Evolutionary conservation across 2,113 vertebrate species (phyloP), one percentile per base, ranked within the genome.

Genomic region (Salvelinus namaycush): DNA sequence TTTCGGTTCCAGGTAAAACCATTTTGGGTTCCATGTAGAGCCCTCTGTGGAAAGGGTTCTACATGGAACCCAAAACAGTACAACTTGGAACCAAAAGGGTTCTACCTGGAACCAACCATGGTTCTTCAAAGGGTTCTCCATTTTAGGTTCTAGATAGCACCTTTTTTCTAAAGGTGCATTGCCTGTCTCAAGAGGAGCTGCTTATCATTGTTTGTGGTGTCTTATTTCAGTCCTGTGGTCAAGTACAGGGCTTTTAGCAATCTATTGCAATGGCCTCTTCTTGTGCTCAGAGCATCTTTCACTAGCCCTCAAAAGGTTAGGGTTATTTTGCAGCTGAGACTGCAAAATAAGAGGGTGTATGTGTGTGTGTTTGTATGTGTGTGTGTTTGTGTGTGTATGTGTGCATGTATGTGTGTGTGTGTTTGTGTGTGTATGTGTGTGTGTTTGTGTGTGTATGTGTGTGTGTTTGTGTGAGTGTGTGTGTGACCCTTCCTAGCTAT

Each of bases 241-340:
- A 67, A 72, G 54, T 26, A 65, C n/a, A 59, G 85, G 87, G 49
- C 82, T 84, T 79, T 81, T 60, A 83, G 70, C 34, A 27, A 14
- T 74, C 74, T 49, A 72, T 79, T 78, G 74, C 1, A 60, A 76
- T 70, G 39, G 72, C 68, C 68, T 75, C 77, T 83, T 84, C 74
- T 71, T 71, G 79, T 68, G 68, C 76, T 80, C 73, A 16, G 49
- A 75, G 70, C 74, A 34, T 73, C 70, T 68, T 81, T 80, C 82
- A 24, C 31, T 64, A 18, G 51, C 74, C 65, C 68, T 62, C 26
- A 81, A 82, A 70, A 64, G 70, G 74, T 34, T 24, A 24, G 24
- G 24, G 2, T 18, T 5, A 87, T 81, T 89, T 83, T 74, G 74
- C 68, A 74, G 87, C 79, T 62, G 83, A 73, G 71, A 49, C 65